Conservation (phyloP, 2,797 vertebrate genomes). For the Manis pentadactyla region DNA sequence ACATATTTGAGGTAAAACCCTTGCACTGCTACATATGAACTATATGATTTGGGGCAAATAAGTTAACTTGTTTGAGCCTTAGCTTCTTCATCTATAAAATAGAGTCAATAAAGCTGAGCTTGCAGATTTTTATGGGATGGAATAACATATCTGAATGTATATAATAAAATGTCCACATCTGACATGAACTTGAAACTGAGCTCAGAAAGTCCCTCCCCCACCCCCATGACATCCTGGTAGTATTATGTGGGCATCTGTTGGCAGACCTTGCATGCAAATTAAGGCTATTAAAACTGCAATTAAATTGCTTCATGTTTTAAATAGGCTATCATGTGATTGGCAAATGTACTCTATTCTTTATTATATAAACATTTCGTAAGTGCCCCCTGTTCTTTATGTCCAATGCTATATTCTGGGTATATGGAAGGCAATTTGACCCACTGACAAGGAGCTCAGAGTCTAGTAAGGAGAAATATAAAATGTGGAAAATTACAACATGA, state of each 20-base stretch:
- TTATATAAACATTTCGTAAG: not conserved
- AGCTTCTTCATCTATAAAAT: not conserved
- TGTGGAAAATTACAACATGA: not conserved
- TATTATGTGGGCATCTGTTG: not conserved
- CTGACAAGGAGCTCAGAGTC: not conserved
- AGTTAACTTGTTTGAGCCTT: not conserved
- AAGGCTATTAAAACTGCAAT: slow-evolving; percentile 10
- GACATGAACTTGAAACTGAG: not conserved
- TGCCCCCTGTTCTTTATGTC: not conserved
- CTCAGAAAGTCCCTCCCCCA: not conserved
- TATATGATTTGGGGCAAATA: not conserved
- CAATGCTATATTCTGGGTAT: not conserved
- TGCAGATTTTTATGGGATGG: not conserved
- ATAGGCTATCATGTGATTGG: not conserved
- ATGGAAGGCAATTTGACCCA: not conserved
- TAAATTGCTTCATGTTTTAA: not conserved
- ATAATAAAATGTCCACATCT: not conserved
- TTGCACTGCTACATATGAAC: not conserved
- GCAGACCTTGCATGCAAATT: not conserved
- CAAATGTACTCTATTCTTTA: not conserved
- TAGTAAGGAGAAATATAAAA: not conserved
- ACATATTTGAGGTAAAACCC: not conserved
- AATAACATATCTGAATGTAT: not conserved
- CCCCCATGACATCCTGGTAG: not conserved
- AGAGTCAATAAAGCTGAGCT: not conserved